Evolutionary conservation across 1,140 invertebrate genomes (phyloP), one percentile per base, ranked within the genome.

Genomic region (Leptinotarsa lineolata): DNA sequence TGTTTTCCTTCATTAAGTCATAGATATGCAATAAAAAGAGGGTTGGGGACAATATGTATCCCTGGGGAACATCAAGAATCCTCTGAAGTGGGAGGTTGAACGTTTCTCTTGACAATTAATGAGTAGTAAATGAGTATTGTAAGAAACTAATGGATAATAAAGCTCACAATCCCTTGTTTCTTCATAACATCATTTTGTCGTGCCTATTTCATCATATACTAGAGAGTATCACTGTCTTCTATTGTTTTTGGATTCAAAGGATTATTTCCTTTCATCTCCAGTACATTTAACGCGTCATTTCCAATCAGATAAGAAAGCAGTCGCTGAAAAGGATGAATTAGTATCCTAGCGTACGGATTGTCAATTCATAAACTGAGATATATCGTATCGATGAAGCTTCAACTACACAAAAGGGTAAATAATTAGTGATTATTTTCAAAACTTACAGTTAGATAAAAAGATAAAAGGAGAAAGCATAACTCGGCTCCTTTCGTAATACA

Each of bases 361-460:
- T 63, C 61, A 63, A 63, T 59, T 59, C 16, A 59, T 22, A 20
- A 21, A 63, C 61, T 63, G 3, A 20, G n/a, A 54, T 54, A 54
- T 54, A 54, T 63, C 20, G 61, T 54, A 54, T 63, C 20, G 61
- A 63, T 63, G 24, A 21, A 63, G 16, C 61, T 21, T 63, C 61
- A n/a, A 18, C 48, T 18, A 54, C n/a, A 54, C 48, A 54, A 54
- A 54, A 66, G 39, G 39, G 39, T 20, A 64, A 66, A 30, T 46
- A 68, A 68, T 22, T 48, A 68, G 30, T 21, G 45, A 68, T 68
- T 21, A 48, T 54, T 68, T 68, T 16, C 48, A 54, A 48, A 68
- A 68, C 44, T 22, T 68, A 68, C 67, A 68, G 67, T 68, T 68
- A 68, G 18, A 68, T 58, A 68, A 68, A 68, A 54, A 68, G 46